These are phyloP conservation scores for Papilio aristodemus DNA, from an alignment of 1,140 invertebrate genomes.

Conservation along the genomic window DNA sequence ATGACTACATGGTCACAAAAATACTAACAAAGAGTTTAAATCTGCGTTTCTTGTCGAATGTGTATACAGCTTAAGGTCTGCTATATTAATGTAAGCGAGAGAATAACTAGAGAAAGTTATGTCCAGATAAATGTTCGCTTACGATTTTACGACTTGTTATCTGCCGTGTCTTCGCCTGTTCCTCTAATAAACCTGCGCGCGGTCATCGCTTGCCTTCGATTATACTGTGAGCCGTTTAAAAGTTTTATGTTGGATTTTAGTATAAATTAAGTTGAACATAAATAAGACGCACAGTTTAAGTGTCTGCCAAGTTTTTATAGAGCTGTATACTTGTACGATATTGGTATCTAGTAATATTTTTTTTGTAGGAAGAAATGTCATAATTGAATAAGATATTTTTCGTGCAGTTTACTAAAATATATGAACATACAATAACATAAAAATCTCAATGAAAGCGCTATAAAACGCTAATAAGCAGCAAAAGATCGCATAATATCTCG, in stretches of 20 bases:
- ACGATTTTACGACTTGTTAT: constrained; percentile 12
- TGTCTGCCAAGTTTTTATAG: background rate
- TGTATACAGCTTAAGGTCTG: constrained; percentile 3
- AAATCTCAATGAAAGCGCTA: background rate
- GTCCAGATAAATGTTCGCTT: background rate
- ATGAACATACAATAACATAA: background rate
- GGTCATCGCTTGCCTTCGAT: background rate
- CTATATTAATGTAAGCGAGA: constrained; percentile 7
- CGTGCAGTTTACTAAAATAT: background rate
- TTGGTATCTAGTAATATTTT: background rate
- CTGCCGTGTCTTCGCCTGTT: background rate
- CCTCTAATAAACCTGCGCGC: background rate
- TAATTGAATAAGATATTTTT: background rate
- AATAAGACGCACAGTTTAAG: background rate
- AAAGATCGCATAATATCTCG: background rate
- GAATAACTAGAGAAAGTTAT: constrained; percentile 3
- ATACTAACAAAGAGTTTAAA: too few relatives aligned
- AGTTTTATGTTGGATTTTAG: constrained; percentile 7
- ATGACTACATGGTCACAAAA: too few relatives aligned
- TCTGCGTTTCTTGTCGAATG: too few relatives aligned
- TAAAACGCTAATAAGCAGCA: background rate
- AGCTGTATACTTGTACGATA: background rate
- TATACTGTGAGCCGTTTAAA: background rate
- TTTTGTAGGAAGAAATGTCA: background rate
- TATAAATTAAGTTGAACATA: background rate